Percentiles rank a stretch among this genome's conserved stretches.
Evolutionary conservation across 2,113 vertebrate genomes (phyloP).

Genomic region (Coturnix japonica): DNA sequence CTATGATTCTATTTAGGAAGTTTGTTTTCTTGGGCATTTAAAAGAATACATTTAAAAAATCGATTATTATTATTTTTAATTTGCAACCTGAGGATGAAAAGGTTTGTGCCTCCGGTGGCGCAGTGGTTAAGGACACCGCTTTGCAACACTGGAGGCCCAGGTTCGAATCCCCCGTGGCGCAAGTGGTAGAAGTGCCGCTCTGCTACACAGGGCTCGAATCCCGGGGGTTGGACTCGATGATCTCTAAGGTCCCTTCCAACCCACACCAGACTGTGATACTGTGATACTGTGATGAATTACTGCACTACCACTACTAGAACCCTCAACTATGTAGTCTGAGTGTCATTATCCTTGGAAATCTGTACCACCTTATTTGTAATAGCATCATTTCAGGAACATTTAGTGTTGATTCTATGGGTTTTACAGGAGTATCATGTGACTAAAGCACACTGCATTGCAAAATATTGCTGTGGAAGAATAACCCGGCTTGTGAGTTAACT

Average conservation of each 20-base stretch:
- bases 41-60: background rate
- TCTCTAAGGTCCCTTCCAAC: too few species aligned
- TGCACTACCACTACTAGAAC: accelerated
- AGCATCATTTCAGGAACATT: background rate
- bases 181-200: too few species aligned
- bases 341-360: background rate
- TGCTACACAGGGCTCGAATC: too few species aligned
- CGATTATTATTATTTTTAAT: background rate
- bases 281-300: too few species aligned
- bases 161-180: too few species aligned
- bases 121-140: too few species aligned
- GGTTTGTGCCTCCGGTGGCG: too few species aligned
- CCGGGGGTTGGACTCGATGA: too few species aligned
- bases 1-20: background rate
- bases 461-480: background rate
- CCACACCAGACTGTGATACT: too few species aligned
- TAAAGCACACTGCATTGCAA: background rate
- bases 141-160: too few species aligned
- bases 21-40: background rate
- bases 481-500: background rate
- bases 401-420: background rate
- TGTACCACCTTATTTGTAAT: background rate
- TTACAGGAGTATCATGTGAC: background rate
- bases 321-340: background rate
- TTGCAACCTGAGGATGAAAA: too few species aligned